Percentiles rank a stretch among this genome's conserved stretches.
phyloP scores from a whole-genome alignment of 2,888 invertebrate species.

The Cerastis leucographa region DNA sequence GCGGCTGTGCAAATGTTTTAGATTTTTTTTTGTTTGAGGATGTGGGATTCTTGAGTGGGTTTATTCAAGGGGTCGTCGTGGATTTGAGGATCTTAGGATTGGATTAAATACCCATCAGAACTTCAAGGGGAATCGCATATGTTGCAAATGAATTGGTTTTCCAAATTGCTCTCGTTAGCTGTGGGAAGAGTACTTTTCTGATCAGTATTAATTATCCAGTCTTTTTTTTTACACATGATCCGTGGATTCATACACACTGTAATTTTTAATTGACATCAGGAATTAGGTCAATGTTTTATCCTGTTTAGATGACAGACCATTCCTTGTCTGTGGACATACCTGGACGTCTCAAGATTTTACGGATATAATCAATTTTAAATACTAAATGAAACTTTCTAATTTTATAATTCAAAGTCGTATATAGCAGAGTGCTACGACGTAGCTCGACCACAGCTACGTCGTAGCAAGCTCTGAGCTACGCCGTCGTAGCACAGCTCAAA shows the following conservation, averaged over 20 bases:
- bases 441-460: not conserved
- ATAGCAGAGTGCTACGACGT: not conserved
- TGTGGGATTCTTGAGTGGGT: constrained; percentile 12
- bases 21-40: constrained; percentile 15
- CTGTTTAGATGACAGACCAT: not conserved
- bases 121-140: not conserved
- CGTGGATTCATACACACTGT: not conserved
- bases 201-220: not conserved
- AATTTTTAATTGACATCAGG: constrained; percentile 22
- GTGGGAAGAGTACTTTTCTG: not conserved
- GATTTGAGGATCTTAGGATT: not conserved
- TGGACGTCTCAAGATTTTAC: constrained; percentile 7
- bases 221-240: not conserved
- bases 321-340: not conserved
- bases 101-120: constrained; percentile 20
- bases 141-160: constrained; percentile 1
- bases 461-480: not conserved
- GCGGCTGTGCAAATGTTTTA: constrained; percentile 44
- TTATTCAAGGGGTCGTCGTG: not conserved
- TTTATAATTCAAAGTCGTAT: not conserved
- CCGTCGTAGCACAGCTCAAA: not conserved
- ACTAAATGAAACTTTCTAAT: not conserved
- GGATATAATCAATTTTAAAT: not conserved
- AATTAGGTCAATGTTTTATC: not conserved
- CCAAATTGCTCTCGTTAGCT: not conserved